These are phyloP conservation scores for Leptopilina myrica DNA, from an alignment of 2,888 invertebrate species.

Conservation along the genomic window DNA sequence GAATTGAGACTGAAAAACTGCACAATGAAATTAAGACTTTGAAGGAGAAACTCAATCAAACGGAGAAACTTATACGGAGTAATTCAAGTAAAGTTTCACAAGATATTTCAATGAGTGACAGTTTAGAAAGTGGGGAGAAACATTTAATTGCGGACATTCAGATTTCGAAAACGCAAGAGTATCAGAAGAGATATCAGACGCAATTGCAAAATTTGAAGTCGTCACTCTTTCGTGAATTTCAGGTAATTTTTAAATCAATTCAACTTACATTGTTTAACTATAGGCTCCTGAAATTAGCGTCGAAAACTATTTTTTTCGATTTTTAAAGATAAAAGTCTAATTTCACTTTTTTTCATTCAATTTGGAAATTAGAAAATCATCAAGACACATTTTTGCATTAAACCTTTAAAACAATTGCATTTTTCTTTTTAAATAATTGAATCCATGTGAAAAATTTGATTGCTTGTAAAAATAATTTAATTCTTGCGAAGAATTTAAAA, in stretches of 20 bases:
- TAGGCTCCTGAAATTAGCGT: too few relatives aligned
- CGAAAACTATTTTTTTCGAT: too few relatives aligned
- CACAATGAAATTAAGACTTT: conserved; percentile 82
- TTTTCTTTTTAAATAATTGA: too few relatives aligned
- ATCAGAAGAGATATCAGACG: conserved; percentile 65
- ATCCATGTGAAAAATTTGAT: too few relatives aligned
- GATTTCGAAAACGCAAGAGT: conserved; percentile 45
- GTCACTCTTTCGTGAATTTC: conserved; percentile 70
- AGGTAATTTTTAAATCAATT: conserved; percentile 55
- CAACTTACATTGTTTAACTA: too few relatives aligned
- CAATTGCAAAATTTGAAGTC: conserved; percentile 67
- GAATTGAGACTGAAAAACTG: conserved; percentile 81
- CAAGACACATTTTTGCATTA: too few relatives aligned
- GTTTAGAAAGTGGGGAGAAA: conserved; percentile 41
- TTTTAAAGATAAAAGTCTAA: too few relatives aligned
- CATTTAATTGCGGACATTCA: neutral
- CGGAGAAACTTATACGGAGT: conserved; percentile 79
- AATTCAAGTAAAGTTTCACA: conserved; percentile 62
- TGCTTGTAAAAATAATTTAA: too few relatives aligned
- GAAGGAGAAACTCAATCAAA: conserved; percentile 81
- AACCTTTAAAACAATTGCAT: too few relatives aligned
- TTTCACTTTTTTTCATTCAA: too few relatives aligned
- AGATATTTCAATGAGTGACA: conserved; percentile 43
- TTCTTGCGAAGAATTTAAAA: too few relatives aligned
- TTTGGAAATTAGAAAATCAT: too few relatives aligned